phyloP scores from a whole-genome alignment of 2,113 vertebrate species.

The Carlito syrichta region DNA sequence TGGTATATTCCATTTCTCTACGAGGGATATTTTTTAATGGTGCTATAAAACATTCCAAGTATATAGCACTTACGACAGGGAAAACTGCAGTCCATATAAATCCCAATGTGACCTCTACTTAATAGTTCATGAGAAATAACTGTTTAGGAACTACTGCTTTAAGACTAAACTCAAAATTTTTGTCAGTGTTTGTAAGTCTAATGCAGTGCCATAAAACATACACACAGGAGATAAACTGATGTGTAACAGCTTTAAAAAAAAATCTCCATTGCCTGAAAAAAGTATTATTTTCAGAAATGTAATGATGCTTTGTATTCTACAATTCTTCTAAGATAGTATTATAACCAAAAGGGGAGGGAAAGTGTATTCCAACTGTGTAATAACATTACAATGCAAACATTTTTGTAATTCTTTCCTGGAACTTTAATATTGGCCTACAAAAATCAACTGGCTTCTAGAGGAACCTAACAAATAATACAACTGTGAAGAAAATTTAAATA shows the following conservation, averaged over 20 bases:
- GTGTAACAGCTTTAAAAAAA: not conserved
- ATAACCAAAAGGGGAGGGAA: not conserved
- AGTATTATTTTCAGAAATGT: not conserved
- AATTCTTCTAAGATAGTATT: conserved; percentile 9
- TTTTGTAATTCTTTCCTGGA: conserved; percentile 44
- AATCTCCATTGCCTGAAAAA: not conserved
- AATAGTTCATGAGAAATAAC: not conserved
- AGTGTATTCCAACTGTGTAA: not conserved
- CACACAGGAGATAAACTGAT: not conserved
- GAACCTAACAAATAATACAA: conserved; percentile 4
- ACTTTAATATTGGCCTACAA: conserved; percentile 56
- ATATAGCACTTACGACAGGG: not conserved
- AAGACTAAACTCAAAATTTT: not conserved
- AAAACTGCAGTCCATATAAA: not conserved
- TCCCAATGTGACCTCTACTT: not conserved
- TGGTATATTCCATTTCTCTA: not conserved
- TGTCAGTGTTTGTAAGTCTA: not conserved
- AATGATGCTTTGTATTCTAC: not conserved
- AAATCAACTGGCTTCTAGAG: conserved; percentile 20
- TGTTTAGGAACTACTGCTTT: not conserved
- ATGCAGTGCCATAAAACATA: not conserved
- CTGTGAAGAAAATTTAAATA: not conserved
- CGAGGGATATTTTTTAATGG: not conserved
- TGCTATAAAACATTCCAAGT: not conserved
- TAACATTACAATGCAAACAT: conserved; percentile 34